Evolutionary conservation across 2,113 vertebrate species (phyloP), one percentile per base, ranked within the genome.

Genomic region (Mirza zaza): DNA sequence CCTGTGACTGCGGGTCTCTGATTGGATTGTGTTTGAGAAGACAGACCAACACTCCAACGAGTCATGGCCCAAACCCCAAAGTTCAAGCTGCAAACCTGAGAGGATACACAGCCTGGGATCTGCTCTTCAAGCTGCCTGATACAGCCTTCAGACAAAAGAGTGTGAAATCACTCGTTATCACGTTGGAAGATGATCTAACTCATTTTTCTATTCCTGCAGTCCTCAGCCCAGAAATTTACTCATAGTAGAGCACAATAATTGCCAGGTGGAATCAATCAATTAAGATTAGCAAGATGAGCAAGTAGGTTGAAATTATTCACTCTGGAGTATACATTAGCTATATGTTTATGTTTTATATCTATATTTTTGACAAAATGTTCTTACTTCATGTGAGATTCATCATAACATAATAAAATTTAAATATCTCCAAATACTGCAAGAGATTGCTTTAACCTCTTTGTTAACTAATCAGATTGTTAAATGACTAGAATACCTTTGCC

Each of bases 351-450:
- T 50, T 94, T 95, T 70, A 83, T 70, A 32, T 65, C 70, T 86
- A 50, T 63, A 68, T 55, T 90, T 87, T 92, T 93, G 23, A 80
- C 50, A 87, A 65, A 36, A 61, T 88, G n/a, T 80, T 23, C 84
- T 65, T 32, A 63, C 8, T 48, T 79, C 32, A 32, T 7, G 32
- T 73, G 29, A 71, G 52, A 77, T 63, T 71, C 82, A 87, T 52
- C 27, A 90, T 50, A 81, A 95, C 27, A 36, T 52, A 86, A 81
- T n/a, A 90, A 94, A 94, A 86, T 42, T 52, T 9, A 68, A 96
- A 80, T 71, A 63, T 42, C 14, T 86, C 52, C 68, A 75, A 86
- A 86, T 32, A 59, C 36, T 94, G 10, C 15, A 81, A 48, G 32
- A 87, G 25, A 94, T 45, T 48, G 67, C 39, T 85, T 73, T 71